phyloP scores from a whole-genome alignment of 2,797 vertebrate species.

The Smutsia gigantea region DNA sequence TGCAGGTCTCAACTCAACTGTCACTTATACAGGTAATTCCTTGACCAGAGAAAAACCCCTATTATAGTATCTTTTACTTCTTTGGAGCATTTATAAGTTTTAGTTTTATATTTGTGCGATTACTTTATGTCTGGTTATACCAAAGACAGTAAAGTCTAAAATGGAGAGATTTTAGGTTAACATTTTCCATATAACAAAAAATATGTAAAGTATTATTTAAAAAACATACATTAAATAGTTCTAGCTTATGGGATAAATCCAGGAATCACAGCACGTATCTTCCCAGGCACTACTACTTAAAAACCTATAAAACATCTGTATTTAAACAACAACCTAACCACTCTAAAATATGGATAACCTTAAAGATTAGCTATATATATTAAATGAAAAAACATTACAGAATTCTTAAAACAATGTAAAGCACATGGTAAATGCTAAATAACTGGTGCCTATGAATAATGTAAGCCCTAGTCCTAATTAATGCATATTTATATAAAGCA shows the following conservation, averaged over 20 bases:
- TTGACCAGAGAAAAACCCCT: not conserved
- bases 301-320: slow-evolving; percentile 16
- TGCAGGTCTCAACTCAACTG: not conserved
- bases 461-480: slow-evolving; percentile 4
- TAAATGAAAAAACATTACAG: slow-evolving; percentile 49
- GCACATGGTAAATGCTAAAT: slow-evolving; percentile 17
- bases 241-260: not conserved
- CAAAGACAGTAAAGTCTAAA: slow-evolving; percentile 9
- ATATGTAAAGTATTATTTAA: slow-evolving; percentile 25
- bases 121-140: slow-evolving; percentile 24
- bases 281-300: slow-evolving; percentile 13
- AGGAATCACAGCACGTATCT: not conserved
- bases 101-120: slow-evolving; percentile 12
- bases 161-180: slow-evolving; percentile 40
- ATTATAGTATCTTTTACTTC: not conserved
- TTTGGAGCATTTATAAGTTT: slow-evolving; percentile 25
- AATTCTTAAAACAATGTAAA: slow-evolving; percentile 43
- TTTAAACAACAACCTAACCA: not conserved
- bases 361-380: slow-evolving; percentile 1
- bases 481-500: slow-evolving; percentile 26
- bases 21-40: not conserved
- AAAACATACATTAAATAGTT: slow-evolving; percentile 14
- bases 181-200: slow-evolving; percentile 7
- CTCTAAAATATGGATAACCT: slow-evolving; percentile 12
- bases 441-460: not conserved